Base-by-base conservation (phyloP, 1,140 invertebrate species). In the Portunus trituberculatus region DNA sequence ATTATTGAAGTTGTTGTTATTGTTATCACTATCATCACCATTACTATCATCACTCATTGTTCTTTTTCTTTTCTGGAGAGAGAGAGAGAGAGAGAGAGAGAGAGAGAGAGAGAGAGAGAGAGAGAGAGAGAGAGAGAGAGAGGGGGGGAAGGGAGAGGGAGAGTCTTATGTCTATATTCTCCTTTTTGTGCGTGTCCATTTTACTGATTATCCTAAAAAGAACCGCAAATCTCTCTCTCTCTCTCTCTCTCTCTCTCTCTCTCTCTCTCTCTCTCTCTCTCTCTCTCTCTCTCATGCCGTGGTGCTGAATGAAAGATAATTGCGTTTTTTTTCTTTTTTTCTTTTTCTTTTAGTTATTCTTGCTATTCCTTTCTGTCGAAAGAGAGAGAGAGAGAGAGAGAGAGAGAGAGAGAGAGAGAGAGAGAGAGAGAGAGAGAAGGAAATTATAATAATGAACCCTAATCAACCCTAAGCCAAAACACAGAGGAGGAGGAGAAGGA, bases 321-420 rank as follows among this genome's bases (percentile, higher is more conserved):
- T n/a, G n/a, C 6, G 20, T n/a, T 1, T 76, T 76, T 1, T 76
- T n/a, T 25, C 8, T 25, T n/a, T 76, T 76, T n/a, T 20, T 76
- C n/a, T 76, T n/a, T 0, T 76, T n/a, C 67, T n/a, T 76, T 25
- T 76, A 25, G 67, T n/a, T 76, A 8, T 76, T 76, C 67, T n/a
- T 76, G 52, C 10, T 2, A 8, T 59, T 12, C 52, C 52, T 59
- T 59, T 10, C 8, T 59, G 52, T 59, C 52, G 20, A 59, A 10
- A 59, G 52, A 59, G 52, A 59, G 52, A 59, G 52, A 87, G 86
- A 88, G 29, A 88, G 25, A 88, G 86, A 88, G 45, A 88, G 31
- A 88, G 86, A 88, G 86, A 88, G 86, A 88, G 86, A 88, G 86
- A 88, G 86, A 88, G 86, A 88, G 86, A 29, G 86, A 88, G 86